Percentiles rank a stretch among this genome's conserved stretches.
These are phyloP conservation scores for Ranitomeya imitator DNA, from an alignment of 2,113 vertebrate species.

Conservation along the genomic window DNA sequence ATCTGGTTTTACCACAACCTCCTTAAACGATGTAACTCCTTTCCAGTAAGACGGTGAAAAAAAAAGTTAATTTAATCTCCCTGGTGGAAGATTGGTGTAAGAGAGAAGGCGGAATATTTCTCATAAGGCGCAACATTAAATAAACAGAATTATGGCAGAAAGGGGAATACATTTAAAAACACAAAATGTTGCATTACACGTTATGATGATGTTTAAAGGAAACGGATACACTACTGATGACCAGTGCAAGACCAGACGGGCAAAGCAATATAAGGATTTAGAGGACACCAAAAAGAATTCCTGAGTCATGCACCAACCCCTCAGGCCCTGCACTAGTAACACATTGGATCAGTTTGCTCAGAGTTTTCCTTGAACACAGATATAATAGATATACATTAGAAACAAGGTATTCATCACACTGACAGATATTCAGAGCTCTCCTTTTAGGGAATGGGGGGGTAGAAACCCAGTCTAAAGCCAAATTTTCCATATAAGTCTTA, in stretches of 20 bases:
- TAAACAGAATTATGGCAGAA: conserved; percentile 1
- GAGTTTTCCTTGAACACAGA: background rate
- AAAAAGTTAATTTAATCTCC: background rate
- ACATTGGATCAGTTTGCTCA: background rate
- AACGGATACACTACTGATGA: background rate
- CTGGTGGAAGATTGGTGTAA: background rate
- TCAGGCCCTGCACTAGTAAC: background rate
- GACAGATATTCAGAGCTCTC: conserved; percentile 2
- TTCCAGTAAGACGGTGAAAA: background rate
- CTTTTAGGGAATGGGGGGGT: background rate
- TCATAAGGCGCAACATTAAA: conserved; percentile 35
- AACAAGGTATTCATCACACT: background rate
- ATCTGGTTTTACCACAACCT: background rate
- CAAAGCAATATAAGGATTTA: background rate
- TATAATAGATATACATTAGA: background rate
- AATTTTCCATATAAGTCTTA: background rate
- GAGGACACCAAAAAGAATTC: background rate
- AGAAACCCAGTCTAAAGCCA: background rate
- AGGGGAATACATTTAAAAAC: background rate
- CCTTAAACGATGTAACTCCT: background rate
- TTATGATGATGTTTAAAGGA: conserved; percentile 8
- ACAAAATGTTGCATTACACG: background rate
- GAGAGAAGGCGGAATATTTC: conserved; percentile 13
- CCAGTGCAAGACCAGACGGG: background rate
- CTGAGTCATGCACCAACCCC: background rate